A percentile compares a stretch with the other conserved stretches of the same genome.
phyloP scores from a whole-genome alignment of 1,140 invertebrate genomes.

The Eufriesea mexicana region DNA sequence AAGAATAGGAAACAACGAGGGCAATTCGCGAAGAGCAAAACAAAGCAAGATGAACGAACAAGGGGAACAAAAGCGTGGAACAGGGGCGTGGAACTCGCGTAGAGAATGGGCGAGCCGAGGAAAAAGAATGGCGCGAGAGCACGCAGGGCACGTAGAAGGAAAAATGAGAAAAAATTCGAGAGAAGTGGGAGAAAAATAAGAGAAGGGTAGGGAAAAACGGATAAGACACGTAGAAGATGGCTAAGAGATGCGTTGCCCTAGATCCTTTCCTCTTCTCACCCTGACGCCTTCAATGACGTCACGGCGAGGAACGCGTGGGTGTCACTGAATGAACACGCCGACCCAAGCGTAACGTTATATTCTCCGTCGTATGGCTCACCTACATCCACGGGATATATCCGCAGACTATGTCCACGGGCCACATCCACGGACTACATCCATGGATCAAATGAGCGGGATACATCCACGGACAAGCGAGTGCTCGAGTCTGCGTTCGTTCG shows the following conservation, averaged over 20 bases:
- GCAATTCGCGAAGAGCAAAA: not conserved
- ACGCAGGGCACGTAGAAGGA: not conserved
- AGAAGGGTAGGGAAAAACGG: not conserved
- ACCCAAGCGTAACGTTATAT: not conserved
- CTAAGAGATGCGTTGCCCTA: not conserved
- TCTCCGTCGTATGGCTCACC: not conserved
- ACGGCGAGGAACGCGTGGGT: constrained; percentile 58
- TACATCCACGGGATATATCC: no score
- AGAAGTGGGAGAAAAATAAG: no score
- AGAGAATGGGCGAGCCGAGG: no score
- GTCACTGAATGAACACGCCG: constrained; percentile 63
- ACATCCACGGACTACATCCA: no score
- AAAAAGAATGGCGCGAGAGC: no score
- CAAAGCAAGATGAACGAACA: not conserved
- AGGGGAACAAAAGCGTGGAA: not conserved
- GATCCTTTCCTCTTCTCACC: constrained; percentile 27
- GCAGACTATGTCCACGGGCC: no score
- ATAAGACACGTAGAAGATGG: no score
- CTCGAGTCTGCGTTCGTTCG: not conserved
- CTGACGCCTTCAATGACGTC: constrained; percentile 65
- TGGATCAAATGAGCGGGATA: not conserved
- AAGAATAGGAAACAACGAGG: not conserved
- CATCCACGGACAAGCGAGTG: not conserved
- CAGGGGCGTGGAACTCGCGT: not conserved
- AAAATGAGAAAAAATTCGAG: not conserved